A percentile compares a stretch with the other conserved stretches of the same genome.
These are phyloP conservation scores for Bufo gargarizans DNA, from an alignment of 2,113 vertebrate species.

Conservation along the genomic window DNA sequence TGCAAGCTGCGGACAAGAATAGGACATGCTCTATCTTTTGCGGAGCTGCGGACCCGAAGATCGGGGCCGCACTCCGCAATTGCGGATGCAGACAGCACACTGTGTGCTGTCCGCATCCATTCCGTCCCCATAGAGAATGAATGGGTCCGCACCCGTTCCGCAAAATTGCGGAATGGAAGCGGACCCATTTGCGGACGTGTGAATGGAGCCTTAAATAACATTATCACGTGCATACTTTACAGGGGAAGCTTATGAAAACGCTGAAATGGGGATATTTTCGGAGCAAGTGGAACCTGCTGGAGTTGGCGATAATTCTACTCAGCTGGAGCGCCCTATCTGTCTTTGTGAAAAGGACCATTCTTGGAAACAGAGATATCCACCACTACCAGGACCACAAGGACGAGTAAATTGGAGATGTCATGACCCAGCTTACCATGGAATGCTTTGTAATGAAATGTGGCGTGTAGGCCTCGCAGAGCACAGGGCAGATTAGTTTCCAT, in stretches of 20 bases:
- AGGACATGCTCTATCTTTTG: no score
- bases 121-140: no score
- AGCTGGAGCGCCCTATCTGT: conserved; percentile 89
- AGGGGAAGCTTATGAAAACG: conserved; percentile 84
- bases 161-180: no score
- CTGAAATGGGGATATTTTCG: conserved; percentile 85
- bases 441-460: not conserved
- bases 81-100: no score
- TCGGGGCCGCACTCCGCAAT: no score
- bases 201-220: no score
- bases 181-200: no score
- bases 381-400: conserved; percentile 81
- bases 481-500: not conserved
- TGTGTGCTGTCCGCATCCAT: no score
- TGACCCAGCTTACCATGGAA: not conserved
- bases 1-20: no score
- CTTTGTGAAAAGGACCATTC: conserved; percentile 86
- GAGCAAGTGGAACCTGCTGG: conserved; percentile 90
- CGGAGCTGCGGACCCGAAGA: no score
- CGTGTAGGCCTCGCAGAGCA: not conserved
- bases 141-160: no score
- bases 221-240: conserved; percentile 54
- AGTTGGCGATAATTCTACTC: conserved; percentile 83
- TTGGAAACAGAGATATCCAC: conserved; percentile 80
- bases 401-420: conserved; percentile 72